Base-by-base conservation (phyloP, 2,113 vertebrate genomes). In the Charadrius vociferus region DNA sequence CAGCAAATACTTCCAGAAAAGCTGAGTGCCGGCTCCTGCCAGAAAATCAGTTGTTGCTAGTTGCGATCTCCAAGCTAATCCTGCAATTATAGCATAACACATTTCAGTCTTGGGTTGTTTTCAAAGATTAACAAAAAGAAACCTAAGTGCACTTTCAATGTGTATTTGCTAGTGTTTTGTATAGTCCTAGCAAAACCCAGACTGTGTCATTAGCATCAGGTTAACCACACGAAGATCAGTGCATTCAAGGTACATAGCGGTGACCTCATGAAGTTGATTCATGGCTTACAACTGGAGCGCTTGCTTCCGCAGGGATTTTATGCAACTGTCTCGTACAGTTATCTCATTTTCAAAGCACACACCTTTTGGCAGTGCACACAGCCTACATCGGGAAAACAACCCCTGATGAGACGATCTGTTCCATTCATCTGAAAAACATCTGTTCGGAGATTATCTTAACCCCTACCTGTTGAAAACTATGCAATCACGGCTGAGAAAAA, bases 71-170 rank as follows among this genome's bases (percentile, higher is more conserved):
- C 58, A 32, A 9, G 34, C 34, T 77, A 90, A 86, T 49, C 72
- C 66, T 63, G 49, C 49, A 82, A 58, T 59, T 12, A 21, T 2
- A 74, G 22, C 15, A 14, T 1, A 70, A 39, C 3, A 12, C 18
- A 5, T 22, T 86, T 62, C 80, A 53, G 29, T 10, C 36, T 24
- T 5, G 7, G 36, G 27, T 34, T 34, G 66, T 10, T 66, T n/a
- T 41, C 32, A 18, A 27, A 55, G n/a, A 24, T 19, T 21, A 63
- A 34, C 34, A 8, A 34, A 29, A 10, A 52, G 22, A 27, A 66
- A 53, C 3, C 34, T 3, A 32, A 62, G n/a, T 0, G 4, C 3
- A 0, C 22, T 47, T 55, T 16, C 37, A 1, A 7, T 0, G 8
- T 0, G 36, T 3, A 2, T 63, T 24, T 41, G 26, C 1, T 23